phyloP scores from a whole-genome alignment of 2,888 invertebrate species.

The Entomobrya multifasciata region DNA sequence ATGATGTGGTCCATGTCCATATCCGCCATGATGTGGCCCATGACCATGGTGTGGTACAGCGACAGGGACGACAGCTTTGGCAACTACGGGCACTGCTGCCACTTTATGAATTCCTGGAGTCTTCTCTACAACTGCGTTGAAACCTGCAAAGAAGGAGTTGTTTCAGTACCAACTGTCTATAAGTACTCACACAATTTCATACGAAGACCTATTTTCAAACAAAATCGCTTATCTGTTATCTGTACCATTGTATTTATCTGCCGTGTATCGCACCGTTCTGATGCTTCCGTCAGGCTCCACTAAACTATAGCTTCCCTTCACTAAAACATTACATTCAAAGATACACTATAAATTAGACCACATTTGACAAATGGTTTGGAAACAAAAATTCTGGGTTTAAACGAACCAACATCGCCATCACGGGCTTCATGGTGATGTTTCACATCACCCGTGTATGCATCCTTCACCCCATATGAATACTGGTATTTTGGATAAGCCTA shows the following conservation, averaged over 20 bases:
- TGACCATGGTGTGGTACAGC: constrained; percentile 44
- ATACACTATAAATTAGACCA: no score
- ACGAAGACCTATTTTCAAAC: background rate
- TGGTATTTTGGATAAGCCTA: constrained; percentile 66
- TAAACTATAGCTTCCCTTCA: constrained; percentile 64
- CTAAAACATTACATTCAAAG: no score
- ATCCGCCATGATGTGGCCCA: no score
- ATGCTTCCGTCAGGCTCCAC: constrained; percentile 71
- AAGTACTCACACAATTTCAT: no score
- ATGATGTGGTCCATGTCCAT: constrained; percentile 23
- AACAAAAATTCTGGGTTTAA: no score
- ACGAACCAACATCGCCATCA: constrained; percentile 52
- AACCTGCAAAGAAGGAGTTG: constrained; percentile 68
- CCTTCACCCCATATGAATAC: constrained; percentile 71
- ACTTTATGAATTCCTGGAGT: constrained; percentile 74
- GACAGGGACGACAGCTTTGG: constrained; percentile 64
- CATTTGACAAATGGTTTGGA: no score
- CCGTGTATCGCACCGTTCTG: constrained; percentile 71
- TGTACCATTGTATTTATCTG: constrained; percentile 68
- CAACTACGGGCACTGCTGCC: constrained; percentile 59
- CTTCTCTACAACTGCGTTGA: constrained; percentile 77
- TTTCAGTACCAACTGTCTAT: background rate
- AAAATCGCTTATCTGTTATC: no score
- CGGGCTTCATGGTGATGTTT: constrained; percentile 64
- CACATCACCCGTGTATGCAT: constrained; percentile 67